Evolutionary conservation across 2,797 vertebrate genomes (phyloP).

Genomic region (Merluccius polli): DNA sequence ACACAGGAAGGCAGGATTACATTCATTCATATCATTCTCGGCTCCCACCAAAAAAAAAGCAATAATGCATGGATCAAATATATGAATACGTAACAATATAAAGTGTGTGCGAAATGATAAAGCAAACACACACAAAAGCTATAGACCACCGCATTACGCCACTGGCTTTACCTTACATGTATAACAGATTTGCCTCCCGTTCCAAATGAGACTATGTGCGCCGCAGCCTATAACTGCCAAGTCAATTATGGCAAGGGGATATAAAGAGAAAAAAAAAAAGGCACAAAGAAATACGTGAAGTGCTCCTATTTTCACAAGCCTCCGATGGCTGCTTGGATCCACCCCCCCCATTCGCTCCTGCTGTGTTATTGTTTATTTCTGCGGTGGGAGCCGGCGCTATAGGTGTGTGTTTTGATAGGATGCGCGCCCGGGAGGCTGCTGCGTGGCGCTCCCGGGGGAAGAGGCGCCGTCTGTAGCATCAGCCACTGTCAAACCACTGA

Average conservation of each 20-base stretch:
- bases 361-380: slow-evolving; percentile 68
- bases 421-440: slow-evolving; percentile 58
- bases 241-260: slow-evolving; percentile 58
- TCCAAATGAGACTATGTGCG: not conserved
- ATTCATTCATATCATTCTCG: not conserved
- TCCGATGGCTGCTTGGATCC: slow-evolving; percentile 57
- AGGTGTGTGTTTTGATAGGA: slow-evolving; percentile 68
- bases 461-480: slow-evolving; percentile 72
- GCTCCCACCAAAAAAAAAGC: not conserved
- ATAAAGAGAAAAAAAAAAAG: slow-evolving; percentile 18
- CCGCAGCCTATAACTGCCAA: slow-evolving; percentile 57
- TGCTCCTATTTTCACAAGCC: slow-evolving; percentile 60
- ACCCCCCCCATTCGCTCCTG: slow-evolving; percentile 43
- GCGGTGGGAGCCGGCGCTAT: slow-evolving; percentile 55
- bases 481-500: slow-evolving; percentile 80
- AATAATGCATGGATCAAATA: not conserved
- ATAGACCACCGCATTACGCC: not conserved
- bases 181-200: not conserved
- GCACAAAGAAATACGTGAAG: slow-evolving; percentile 6
- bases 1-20: not conserved
- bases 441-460: no score
- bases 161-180: slow-evolving; percentile 6
- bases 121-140: not conserved
- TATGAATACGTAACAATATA: no score
- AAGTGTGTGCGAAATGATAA: not conserved